phyloP scores from a whole-genome alignment of 2,888 invertebrate species.

The Hetaerina titia region DNA sequence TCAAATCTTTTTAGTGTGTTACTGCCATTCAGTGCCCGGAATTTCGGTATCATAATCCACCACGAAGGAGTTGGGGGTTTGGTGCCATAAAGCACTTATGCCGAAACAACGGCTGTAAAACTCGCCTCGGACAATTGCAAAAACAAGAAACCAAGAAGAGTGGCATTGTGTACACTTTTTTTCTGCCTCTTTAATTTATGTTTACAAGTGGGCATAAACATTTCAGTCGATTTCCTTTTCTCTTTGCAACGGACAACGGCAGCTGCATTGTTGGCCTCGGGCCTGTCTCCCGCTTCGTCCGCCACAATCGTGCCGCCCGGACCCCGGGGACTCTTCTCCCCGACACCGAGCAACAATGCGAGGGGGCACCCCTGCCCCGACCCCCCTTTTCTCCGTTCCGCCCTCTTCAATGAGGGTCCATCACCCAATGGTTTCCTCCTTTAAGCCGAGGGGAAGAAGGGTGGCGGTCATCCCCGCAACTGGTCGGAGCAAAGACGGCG shows the following conservation, averaged over 20 bases:
- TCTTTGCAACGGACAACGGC: background rate
- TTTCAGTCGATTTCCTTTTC: conserved; percentile 43
- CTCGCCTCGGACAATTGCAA: conserved; percentile 8
- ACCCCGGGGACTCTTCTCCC: background rate
- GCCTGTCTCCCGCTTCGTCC: background rate
- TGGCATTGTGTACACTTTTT: background rate
- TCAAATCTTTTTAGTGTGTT: background rate
- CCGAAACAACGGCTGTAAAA: conserved; percentile 35
- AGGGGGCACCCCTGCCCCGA: background rate
- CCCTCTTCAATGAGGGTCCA: background rate
- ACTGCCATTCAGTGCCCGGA: background rate
- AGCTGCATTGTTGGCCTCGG: background rate
- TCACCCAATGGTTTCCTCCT: background rate
- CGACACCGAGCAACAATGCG: background rate
- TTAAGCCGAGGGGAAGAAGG: no score
- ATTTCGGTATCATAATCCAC: background rate
- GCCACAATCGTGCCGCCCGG: background rate
- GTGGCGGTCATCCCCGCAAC: background rate
- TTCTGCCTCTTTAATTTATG: conserved; percentile 49
- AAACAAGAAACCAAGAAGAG: conserved; percentile 28
- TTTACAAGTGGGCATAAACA: conserved; percentile 64
- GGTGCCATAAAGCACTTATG: conserved; percentile 15
- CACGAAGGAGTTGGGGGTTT: background rate
- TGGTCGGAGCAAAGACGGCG: background rate
- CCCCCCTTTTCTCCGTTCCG: no score